Base-by-base conservation (phyloP, 2,888 invertebrate genomes). In the Petrolisthes manimaculis region DNA sequence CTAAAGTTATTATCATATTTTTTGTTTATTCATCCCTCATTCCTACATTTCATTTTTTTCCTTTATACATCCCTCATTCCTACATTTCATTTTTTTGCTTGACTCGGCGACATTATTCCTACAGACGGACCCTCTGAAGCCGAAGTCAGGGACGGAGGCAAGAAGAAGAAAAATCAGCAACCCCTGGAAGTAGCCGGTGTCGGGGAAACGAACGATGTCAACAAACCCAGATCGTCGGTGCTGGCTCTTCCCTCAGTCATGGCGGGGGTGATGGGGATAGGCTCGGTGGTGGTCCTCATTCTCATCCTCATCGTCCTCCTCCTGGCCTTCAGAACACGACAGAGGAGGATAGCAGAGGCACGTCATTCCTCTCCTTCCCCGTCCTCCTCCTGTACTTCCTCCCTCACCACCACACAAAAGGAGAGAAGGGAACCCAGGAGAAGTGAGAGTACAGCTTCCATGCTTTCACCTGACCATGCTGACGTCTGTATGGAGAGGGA, bases 111-210 rank as follows among this genome's bases (percentile, higher is more conserved):
- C 37, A 37, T 61, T 61, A 61, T 61, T 61, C 18, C 61, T 14
- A 1, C 71, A 71, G 71, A 71, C 21, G 71, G 71, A 67, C 89
- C 89, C 67, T 86, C 89, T 12, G 86, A 89, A 67, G 89, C 89
- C 4, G 89, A 89, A 21, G 89, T 89, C 21, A 51, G 89, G 5
- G 84, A 86, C 81, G 67, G 84, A 4, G 77, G 86, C n/a, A 86
- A 86, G 3, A 67, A 53, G 37, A 56, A 61, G 67, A 37, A 37
- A 37, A 37, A 37, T 1, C 37, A 37, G 37, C 37, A 37, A 37
- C 81, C 61, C 67, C 67, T 61, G 8, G 83, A 24, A 1, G 84
- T 77, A 61, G 56, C 6, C 18, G 81, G 24, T 61, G 51, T 4
- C 24, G 18, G 14, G 24, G 81, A 81, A 14, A 51, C 55, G 24